These are phyloP conservation scores for Artemia franciscana DNA, from an alignment of 1,140 invertebrate species.

Conservation along the genomic window DNA sequence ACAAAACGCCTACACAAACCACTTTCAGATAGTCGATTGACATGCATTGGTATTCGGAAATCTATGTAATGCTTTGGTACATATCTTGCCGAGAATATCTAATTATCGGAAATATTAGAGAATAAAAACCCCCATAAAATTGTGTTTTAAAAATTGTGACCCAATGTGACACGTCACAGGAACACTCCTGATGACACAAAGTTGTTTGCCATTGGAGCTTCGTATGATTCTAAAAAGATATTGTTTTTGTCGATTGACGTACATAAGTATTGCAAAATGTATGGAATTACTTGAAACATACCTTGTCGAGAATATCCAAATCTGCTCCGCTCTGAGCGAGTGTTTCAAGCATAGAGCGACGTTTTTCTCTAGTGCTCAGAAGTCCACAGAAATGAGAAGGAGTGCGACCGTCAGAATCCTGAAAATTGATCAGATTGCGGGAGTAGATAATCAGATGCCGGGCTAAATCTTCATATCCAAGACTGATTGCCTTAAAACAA, in stretches of 20 bases:
- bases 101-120: no score
- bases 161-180: no score
- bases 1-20: no score
- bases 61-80: no score
- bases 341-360: neutral
- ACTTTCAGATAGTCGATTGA: no score
- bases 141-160: no score
- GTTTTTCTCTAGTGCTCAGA: neutral
- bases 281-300: neutral
- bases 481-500: neutral
- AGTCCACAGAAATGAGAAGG: neutral
- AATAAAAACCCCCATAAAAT: no score
- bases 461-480: neutral
- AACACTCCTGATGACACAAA: no score
- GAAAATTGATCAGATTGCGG: neutral
- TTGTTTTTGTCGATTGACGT: neutral
- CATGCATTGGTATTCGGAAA: no score
- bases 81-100: no score
- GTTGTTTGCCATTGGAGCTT: no score
- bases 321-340: neutral
- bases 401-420: neutral
- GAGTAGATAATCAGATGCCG: neutral
- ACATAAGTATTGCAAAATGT: neutral
- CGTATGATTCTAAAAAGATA: no score
- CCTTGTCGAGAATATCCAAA: neutral